Base-by-base conservation (phyloP, 2,113 vertebrate species). In the Pseudonaja textilis region DNA sequence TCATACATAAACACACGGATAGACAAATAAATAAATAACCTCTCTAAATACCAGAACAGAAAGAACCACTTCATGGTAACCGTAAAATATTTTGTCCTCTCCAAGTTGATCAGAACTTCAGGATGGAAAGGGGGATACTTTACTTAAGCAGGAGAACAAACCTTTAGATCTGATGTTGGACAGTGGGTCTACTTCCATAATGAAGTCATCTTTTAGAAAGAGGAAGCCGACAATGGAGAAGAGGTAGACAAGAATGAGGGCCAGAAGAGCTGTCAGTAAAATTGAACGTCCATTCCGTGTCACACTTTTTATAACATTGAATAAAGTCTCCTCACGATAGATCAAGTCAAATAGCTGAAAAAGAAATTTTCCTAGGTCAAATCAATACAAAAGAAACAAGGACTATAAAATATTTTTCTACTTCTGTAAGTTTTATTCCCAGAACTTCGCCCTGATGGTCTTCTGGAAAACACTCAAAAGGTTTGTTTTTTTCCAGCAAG, bases 191-290 rank as follows among this genome's bases (percentile, higher is more conserved):
- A 99, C 99, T 97, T 99, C 99, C 94, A 99, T 97, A 95, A 99
- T 99, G 98, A 99, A 99, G 95, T 99, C 99, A 45, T 99, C 98
- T 96, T 99, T 99, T 88, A 99, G 98, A 95, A 98, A 99, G 0
- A 99, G 98, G 97, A 99, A 99, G 94, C 99, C 99, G 25, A 99
- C 99, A 3, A 99, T 99, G 97, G 99, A 99, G 98, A 99, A 99
- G 95, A 99, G 99, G 98, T 99, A 99, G 97, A 99, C 99, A 0
- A 99, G 98, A 97, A 99, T 99, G 96, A 99, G 99, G 20, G 99
- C 99, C 91, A 99, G 97, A 95, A 99, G 98, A 9, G 99, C 99
- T 0, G 99, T 99, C 94, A 99, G 98, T 95, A 99, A 98, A 97
- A 99, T 99, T 95, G 99, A 99, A 95, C 99, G 99, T 1, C 99